A percentile compares a stretch with the other conserved stretches of the same genome.
Evolutionary conservation across 2,113 vertebrate genomes (phyloP).

Genomic region (Hydrolagus affinis): DNA sequence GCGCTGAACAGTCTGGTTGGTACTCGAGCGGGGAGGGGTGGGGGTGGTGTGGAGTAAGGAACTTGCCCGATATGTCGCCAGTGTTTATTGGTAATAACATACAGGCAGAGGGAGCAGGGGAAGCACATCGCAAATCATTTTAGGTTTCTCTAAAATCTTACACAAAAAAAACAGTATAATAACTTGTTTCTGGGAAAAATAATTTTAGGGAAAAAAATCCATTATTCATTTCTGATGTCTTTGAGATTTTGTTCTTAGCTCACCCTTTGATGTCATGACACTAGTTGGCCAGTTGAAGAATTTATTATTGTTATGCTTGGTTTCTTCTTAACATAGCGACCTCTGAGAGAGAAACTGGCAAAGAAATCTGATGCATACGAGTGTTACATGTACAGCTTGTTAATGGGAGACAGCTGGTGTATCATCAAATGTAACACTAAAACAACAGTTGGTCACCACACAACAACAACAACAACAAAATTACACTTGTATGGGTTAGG

Average conservation of each 20-base stretch:
- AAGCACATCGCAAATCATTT: background rate
- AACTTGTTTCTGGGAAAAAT: background rate
- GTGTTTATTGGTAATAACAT: no score
- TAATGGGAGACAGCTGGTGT: background rate
- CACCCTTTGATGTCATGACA: slow-evolving; percentile 24
- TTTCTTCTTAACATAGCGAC: slow-evolving; percentile 1
- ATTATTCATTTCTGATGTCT: background rate
- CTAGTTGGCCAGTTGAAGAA: background rate
- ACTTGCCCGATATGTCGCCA: no score
- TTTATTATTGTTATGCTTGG: background rate
- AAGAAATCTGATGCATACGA: background rate
- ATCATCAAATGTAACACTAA: background rate
- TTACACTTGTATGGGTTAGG: no score
- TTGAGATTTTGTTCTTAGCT: background rate
- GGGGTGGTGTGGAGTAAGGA: no score
- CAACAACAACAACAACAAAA: no score
- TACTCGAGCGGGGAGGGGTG: no score
- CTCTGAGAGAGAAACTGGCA: background rate
- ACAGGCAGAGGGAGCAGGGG: background rate
- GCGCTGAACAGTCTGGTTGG: no score
- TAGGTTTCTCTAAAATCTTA: background rate
- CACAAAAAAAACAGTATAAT: background rate
- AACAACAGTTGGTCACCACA: background rate
- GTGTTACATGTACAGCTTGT: background rate
- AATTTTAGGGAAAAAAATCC: background rate